Evolutionary conservation across 2,113 vertebrate genomes (phyloP).

Genomic region (Hipposideros armiger): DNA sequence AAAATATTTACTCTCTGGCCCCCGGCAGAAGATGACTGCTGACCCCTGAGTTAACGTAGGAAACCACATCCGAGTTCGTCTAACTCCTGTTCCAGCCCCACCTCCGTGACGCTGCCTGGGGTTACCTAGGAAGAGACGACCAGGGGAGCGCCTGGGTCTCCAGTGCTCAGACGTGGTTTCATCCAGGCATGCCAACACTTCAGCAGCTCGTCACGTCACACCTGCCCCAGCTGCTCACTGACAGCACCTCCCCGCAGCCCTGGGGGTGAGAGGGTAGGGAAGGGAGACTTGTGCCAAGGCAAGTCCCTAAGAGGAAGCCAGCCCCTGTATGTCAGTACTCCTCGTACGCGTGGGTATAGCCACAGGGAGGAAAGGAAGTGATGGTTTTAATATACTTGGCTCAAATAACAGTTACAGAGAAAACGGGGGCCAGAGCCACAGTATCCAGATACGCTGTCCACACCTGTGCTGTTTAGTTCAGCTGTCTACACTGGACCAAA

Average conservation of each 20-base stretch:
- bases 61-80: not conserved
- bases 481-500: not conserved
- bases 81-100: not conserved
- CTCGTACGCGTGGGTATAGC: rapidly evolving
- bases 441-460: not conserved
- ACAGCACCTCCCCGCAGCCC: rapidly evolving
- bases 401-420: not conserved
- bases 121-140: not conserved
- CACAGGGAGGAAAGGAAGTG: not conserved
- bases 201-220: not conserved
- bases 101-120: not conserved
- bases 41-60: not conserved
- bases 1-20: too few relatives aligned
- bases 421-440: rapidly evolving
- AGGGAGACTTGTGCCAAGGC: not conserved
- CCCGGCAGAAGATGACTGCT: not conserved
- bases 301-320: rapidly evolving
- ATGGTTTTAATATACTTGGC: not conserved
- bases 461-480: not conserved
- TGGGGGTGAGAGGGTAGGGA: not conserved
- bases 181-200: not conserved
- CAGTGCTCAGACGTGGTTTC: rapidly evolving
- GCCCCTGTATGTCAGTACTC: rapidly evolving
- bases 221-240: not conserved
- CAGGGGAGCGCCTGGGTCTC: rapidly evolving